phyloP scores from a whole-genome alignment of 2,888 invertebrate genomes.

The Phyto melanocephala region DNA sequence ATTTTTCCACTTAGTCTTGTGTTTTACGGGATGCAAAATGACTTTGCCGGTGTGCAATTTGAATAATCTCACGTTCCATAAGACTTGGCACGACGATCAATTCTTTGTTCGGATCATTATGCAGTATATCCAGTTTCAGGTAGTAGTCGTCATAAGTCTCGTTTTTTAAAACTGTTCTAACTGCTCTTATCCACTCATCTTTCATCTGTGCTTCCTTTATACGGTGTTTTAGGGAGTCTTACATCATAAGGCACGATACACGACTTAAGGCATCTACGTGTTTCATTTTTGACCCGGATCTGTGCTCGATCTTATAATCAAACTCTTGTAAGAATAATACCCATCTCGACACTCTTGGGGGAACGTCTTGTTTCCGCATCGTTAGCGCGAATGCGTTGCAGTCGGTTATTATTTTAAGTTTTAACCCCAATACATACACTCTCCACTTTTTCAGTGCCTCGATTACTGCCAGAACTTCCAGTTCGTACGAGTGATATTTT shows the following conservation, averaged over 20 bases:
- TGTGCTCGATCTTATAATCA: constrained; percentile 57
- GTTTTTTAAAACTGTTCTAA: constrained; percentile 42
- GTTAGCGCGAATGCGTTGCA: constrained; percentile 56
- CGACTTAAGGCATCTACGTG: no score
- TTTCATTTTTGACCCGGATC: no score
- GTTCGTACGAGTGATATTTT: constrained; percentile 34
- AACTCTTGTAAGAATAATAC: constrained; percentile 55
- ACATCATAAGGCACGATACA: constrained; percentile 47
- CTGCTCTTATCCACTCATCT: constrained; percentile 59
- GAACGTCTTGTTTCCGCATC: constrained; percentile 49
- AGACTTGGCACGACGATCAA: constrained; percentile 71
- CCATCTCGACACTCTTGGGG: constrained; percentile 50
- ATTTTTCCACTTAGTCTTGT: constrained; percentile 24
- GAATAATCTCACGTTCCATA: constrained; percentile 73
- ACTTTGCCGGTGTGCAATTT: constrained; percentile 71
- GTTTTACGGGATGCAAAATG: constrained; percentile 73
- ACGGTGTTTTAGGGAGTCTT: constrained; percentile 48
- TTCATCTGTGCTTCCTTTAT: constrained; percentile 46
- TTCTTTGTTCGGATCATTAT: constrained; percentile 48
- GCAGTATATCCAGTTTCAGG: constrained; percentile 47
- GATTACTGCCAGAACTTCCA: constrained; percentile 35
- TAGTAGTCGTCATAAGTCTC: constrained; percentile 47
- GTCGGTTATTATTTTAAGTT: constrained; percentile 49
- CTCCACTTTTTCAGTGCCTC: constrained; percentile 43
- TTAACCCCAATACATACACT: constrained; percentile 39